Evolutionary conservation across 2,888 invertebrate genomes (phyloP).

Genomic region (Acanthosoma haemorrhoidale): DNA sequence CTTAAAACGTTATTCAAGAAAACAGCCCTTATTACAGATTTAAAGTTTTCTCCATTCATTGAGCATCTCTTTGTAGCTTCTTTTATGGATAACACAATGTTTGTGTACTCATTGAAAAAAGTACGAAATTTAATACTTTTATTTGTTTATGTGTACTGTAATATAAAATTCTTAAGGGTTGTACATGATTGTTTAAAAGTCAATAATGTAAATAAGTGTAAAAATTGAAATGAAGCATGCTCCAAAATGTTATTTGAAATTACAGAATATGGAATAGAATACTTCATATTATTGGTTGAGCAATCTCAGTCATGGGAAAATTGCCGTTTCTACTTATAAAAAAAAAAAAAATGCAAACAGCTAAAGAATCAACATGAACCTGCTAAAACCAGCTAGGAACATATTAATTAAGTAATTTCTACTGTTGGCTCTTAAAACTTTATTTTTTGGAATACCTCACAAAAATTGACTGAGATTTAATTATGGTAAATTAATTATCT

Average conservation of each 20-base stretch:
- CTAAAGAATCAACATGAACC: too few species aligned
- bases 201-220: background rate
- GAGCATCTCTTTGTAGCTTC: conserved; percentile 32
- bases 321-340: too few species aligned
- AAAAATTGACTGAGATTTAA: too few species aligned
- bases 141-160: background rate
- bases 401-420: too few species aligned
- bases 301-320: too few species aligned
- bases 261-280: background rate
- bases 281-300: background rate
- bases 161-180: background rate
- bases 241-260: background rate
- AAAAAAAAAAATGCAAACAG: too few species aligned
- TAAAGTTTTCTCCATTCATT: conserved; percentile 36
- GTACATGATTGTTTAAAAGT: background rate
- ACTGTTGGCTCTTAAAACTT: too few species aligned
- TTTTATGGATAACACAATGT: conserved; percentile 31
- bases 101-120: conserved; percentile 30
- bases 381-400: too few species aligned
- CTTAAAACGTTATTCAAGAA: background rate
- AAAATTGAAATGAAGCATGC: background rate
- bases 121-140: conserved; percentile 13
- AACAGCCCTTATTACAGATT: conserved; percentile 9
- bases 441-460: too few species aligned
- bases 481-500: too few species aligned